Evolutionary conservation across 2,797 vertebrate species (phyloP).

Genomic region (Adrianichthys oophorus): DNA sequence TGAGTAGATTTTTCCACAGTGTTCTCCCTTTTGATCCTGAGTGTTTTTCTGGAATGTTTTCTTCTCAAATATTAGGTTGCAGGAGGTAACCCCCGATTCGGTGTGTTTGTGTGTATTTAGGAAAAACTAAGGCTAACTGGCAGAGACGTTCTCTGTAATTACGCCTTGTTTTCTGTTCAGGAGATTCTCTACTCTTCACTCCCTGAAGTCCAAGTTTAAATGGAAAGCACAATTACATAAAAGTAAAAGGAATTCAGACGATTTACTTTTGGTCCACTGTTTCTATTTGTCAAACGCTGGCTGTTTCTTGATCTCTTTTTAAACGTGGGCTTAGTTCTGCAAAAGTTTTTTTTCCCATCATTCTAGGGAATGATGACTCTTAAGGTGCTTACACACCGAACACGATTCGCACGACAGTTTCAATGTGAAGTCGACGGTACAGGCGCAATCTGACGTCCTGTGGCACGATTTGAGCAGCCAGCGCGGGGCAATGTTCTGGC

Average conservation of each 20-base stretch:
- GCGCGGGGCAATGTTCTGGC: no score
- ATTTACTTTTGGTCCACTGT: constrained; percentile 13
- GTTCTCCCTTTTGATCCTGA: constrained; percentile 27
- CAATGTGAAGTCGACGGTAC: no score
- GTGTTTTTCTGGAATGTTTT: constrained; percentile 58
- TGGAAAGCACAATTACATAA: constrained; percentile 56
- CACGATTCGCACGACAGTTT: no score
- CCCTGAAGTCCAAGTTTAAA: constrained; percentile 59
- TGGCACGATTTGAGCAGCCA: no score
- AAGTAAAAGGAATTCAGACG: constrained; percentile 36
- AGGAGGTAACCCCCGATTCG: constrained; percentile 76
- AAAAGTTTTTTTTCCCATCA: no score
- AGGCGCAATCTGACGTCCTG: no score
- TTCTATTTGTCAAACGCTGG: constrained; percentile 31
- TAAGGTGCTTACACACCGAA: no score
- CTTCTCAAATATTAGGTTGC: constrained; percentile 64
- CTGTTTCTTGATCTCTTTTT: background rate
- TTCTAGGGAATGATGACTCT: no score
- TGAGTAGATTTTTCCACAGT: constrained; percentile 50
- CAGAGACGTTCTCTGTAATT: constrained; percentile 66
- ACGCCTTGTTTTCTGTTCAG: constrained; percentile 67
- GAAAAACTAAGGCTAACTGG: constrained; percentile 68
- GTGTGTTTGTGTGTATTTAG: constrained; percentile 71
- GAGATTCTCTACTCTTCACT: constrained; percentile 55
- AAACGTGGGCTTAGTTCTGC: no score